A percentile compares a stretch with the other conserved stretches of the same genome.
Evolutionary conservation across 2,888 invertebrate genomes (phyloP).

Genomic region (Chymomyza amoena): DNA sequence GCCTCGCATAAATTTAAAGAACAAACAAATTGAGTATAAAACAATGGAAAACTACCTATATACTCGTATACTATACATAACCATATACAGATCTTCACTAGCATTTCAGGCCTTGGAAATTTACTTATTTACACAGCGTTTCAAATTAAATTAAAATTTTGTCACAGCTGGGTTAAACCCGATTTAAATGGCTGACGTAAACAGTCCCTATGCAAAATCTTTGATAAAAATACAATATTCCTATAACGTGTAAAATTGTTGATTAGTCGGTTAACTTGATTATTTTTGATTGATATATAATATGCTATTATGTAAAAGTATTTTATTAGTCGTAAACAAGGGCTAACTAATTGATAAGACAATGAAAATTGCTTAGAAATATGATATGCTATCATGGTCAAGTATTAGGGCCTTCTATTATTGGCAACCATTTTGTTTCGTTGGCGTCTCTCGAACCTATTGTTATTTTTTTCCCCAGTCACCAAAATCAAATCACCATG

Average conservation of each 20-base stretch:
- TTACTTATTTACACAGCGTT: conserved; percentile 41
- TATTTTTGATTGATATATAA: background rate
- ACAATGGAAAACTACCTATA: background rate
- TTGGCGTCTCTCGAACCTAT: too few species aligned
- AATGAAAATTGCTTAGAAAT: too few species aligned
- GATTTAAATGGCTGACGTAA: conserved; percentile 15
- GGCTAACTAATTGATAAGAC: background rate
- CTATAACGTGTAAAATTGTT: background rate
- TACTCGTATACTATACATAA: background rate
- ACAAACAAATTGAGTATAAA: background rate
- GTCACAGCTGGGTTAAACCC: conserved; percentile 24
- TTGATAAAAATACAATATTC: background rate
- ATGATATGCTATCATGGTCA: too few species aligned
- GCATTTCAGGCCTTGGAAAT: conserved; percentile 32
- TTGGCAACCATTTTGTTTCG: too few species aligned
- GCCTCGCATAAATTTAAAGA: background rate
- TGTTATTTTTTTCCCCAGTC: too few species aligned
- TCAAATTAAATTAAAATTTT: conserved; percentile 63
- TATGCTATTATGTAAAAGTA: background rate
- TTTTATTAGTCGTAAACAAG: background rate
- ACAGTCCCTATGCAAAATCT: background rate
- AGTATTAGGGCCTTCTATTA: too few species aligned
- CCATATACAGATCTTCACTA: background rate
- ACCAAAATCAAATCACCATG: too few species aligned
- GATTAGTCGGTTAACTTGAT: background rate